phyloP scores from a whole-genome alignment of 2,888 invertebrate genomes.

The Neoaliturus tenellus region DNA sequence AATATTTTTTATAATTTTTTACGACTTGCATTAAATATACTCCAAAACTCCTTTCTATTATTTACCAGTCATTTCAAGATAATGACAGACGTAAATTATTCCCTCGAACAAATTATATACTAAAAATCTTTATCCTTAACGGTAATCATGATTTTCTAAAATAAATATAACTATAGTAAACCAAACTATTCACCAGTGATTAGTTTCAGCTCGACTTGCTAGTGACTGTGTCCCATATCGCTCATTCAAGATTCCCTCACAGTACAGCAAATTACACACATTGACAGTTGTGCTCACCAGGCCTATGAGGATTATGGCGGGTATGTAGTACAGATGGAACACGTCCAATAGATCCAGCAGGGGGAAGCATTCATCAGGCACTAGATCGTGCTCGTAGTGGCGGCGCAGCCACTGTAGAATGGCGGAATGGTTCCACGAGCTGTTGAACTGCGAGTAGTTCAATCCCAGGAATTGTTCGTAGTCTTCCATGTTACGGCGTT shows the following conservation, averaged over 20 bases:
- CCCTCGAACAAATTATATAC: too few species aligned
- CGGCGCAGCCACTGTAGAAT: neutral
- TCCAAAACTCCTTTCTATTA: too few species aligned
- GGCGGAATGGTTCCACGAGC: neutral
- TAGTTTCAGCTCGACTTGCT: too few species aligned
- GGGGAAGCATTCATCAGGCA: slow-evolving; percentile 54
- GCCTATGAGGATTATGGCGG: slow-evolving; percentile 77
- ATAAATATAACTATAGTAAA: too few species aligned
- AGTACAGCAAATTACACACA: slow-evolving; percentile 77
- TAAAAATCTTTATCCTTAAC: too few species aligned
- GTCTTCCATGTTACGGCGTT: slow-evolving; percentile 1
- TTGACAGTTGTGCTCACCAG: slow-evolving; percentile 69
- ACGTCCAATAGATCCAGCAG: slow-evolving; percentile 54
- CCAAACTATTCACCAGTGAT: too few species aligned
- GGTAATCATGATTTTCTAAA: too few species aligned
- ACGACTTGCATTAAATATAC: too few species aligned
- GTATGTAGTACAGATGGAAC: slow-evolving; percentile 73
- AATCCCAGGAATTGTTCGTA: neutral
- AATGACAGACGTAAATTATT: too few species aligned
- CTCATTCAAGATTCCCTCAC: slow-evolving; percentile 78
- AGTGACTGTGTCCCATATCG: too few species aligned
- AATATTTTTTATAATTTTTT: too few species aligned
- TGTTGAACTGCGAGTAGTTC: slow-evolving; percentile 15
- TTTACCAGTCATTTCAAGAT: too few species aligned
- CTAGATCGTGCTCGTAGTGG: slow-evolving; percentile 24